Percentiles rank a stretch among this genome's conserved stretches.
These are phyloP conservation scores for Apoda limacodes DNA, from an alignment of 2,888 invertebrate genomes.

Conservation along the genomic window DNA sequence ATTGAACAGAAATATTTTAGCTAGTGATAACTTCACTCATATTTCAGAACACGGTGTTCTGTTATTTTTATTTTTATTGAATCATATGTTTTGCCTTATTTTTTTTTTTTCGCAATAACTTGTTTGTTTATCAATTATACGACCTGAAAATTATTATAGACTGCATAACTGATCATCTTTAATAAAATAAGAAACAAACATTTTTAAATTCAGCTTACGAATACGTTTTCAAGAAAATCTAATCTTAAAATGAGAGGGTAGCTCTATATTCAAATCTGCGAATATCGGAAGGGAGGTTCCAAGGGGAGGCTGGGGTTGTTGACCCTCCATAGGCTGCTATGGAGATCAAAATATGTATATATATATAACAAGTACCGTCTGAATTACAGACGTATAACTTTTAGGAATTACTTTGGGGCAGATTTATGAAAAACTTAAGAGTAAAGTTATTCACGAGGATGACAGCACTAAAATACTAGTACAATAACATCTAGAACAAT, in stretches of 20 bases:
- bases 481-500: no score
- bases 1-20: constrained; percentile 4
- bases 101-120: no score
- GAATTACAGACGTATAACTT: no score
- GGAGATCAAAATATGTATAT: constrained; percentile 30
- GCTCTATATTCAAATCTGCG: constrained; percentile 55
- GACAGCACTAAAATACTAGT: no score
- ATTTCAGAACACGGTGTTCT: no score
- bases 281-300: constrained; percentile 39
- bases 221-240: constrained; percentile 37
- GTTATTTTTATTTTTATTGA: no score
- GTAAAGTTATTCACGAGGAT: no score
- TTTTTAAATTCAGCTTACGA: constrained; percentile 15
- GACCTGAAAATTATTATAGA: no score
- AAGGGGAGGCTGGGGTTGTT: constrained; percentile 42
- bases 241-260: constrained; percentile 46
- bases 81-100: no score
- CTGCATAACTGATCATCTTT: neutral
- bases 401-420: no score
- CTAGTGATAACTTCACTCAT: constrained; percentile 3
- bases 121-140: no score
- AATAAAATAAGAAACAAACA: constrained; percentile 4
- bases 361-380: constrained; percentile 20
- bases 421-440: no score
- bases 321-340: constrained; percentile 48